Evolutionary conservation across 2,113 vertebrate genomes (phyloP), one percentile per base, ranked within the genome.

Genomic region (Crotalus horridus): DNA sequence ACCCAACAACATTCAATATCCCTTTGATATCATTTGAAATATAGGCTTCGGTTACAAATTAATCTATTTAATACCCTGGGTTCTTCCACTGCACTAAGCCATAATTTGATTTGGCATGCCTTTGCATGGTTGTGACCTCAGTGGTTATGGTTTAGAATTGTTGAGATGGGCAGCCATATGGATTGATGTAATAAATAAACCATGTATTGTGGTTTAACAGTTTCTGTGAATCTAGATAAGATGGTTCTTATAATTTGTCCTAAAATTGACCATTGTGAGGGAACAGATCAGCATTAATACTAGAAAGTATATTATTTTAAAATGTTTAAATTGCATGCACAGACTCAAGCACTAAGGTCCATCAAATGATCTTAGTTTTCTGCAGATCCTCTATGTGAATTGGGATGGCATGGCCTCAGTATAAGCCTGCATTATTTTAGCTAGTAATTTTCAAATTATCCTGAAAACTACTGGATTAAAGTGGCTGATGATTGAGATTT

Each of bases 401-500:
- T 87, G 59, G 43, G 10, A 4, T 59, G 43, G 43, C 51, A 15
- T 23, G 55, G 56, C 20, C 88, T 61, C 74, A 89, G 33, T 3
- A 89, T 43, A 85, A 46, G 24, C 48, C 48, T 93, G 92, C 54
- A 23, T 3, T 87, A 21, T 33, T 15, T 61, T 33, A 87, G 56
- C 23, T 15, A 87, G 74, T 53, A 33, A 90, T 54, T 56, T 54
- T 55, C 56, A 33, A 61, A 64, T 94, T 97, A 0, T 13, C 64
- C 33, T 85, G 89, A 87, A 81, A 85, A 20, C 39, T 86, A 9
- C 87, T 90, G 90, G 94, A 93, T 94, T 94, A 91, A 95, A 94
- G 85, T 90, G 97, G 56, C 1, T 46, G 90, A 94, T 93, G 94
- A 95, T 0, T 90, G 94, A 94, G 93, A 95, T 96, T 96, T 96